Evolutionary conservation across 2,888 invertebrate species (phyloP).

Genomic region (Caenorhabditis angaria): DNA sequence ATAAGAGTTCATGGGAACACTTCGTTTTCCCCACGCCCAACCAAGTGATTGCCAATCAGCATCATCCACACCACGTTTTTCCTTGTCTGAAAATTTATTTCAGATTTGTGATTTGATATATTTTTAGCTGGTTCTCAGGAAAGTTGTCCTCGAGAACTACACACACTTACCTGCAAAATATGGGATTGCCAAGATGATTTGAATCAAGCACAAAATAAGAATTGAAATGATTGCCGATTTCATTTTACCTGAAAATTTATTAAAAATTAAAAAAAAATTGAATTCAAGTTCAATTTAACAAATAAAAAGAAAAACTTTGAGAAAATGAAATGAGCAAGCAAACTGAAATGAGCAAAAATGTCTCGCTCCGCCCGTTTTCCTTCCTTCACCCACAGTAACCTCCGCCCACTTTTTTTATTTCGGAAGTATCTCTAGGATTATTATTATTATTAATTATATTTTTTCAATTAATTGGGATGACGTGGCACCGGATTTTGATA

Average conservation of each 20-base stretch:
- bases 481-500: not conserved
- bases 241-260: constrained; percentile 31
- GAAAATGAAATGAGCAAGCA: not conserved
- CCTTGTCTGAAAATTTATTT: constrained; percentile 1
- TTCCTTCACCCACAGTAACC: not conserved
- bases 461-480: not conserved
- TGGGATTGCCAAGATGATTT: constrained; percentile 10
- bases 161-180: constrained; percentile 18
- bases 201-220: constrained; percentile 14
- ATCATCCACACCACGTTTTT: constrained; percentile 4
- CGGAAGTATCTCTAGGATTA: not conserved
- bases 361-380: too few species aligned
- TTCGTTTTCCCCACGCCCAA: constrained; percentile 63
- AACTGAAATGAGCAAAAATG: not conserved
- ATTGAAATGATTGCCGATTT: constrained; percentile 17
- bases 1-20: constrained; percentile 12
- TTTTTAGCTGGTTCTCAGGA: not conserved
- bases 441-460: not conserved
- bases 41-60: constrained; percentile 59
- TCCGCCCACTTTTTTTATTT: not conserved
- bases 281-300: not conserved
- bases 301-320: constrained; percentile 6
- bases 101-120: not conserved
- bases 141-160: not conserved
- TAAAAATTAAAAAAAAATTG: not conserved